These are phyloP conservation scores for Calliphora vomitoria DNA, from an alignment of 2,888 invertebrate genomes.

Conservation along the genomic window DNA sequence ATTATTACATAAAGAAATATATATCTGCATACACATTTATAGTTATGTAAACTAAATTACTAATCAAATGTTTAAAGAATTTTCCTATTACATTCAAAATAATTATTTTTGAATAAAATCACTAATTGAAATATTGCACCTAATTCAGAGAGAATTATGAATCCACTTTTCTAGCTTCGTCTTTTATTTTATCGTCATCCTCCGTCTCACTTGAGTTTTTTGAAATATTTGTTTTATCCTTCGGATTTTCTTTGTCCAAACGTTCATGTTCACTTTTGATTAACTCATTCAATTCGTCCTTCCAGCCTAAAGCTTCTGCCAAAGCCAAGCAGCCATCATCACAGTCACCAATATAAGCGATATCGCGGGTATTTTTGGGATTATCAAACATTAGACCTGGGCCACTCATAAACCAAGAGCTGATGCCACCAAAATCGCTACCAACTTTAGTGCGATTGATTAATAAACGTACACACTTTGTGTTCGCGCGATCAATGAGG, in stretches of 20 bases:
- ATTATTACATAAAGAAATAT: conserved; percentile 10
- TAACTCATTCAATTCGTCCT: conserved; percentile 87
- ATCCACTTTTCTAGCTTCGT: conserved; percentile 6
- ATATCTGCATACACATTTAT: neutral
- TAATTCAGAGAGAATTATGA: neutral
- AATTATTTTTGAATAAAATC: neutral
- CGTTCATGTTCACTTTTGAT: conserved; percentile 86
- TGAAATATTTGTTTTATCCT: neutral
- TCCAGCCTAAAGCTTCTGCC: conserved; percentile 92
- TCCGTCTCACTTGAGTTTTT: conserved; percentile 1
- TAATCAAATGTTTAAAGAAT: neutral
- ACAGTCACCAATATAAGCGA: conserved; percentile 93
- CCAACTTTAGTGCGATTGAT: conserved; percentile 94
- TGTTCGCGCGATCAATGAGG: conserved; percentile 90
- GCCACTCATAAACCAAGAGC: conserved; percentile 81
- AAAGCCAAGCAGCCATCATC: conserved; percentile 91
- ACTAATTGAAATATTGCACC: conserved; percentile 62
- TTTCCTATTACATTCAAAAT: conserved; percentile 33
- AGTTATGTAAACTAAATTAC: neutral
- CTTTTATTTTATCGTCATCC: conserved; percentile 8
- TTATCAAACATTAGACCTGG: conserved; percentile 88
- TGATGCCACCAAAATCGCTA: conserved; percentile 80
- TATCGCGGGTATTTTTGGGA: conserved; percentile 88
- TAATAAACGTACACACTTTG: conserved; percentile 91
- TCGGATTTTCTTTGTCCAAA: conserved; percentile 82